These are phyloP conservation scores for Drosophila engyochracea DNA, from an alignment of 2,888 invertebrate species.

Conservation along the genomic window DNA sequence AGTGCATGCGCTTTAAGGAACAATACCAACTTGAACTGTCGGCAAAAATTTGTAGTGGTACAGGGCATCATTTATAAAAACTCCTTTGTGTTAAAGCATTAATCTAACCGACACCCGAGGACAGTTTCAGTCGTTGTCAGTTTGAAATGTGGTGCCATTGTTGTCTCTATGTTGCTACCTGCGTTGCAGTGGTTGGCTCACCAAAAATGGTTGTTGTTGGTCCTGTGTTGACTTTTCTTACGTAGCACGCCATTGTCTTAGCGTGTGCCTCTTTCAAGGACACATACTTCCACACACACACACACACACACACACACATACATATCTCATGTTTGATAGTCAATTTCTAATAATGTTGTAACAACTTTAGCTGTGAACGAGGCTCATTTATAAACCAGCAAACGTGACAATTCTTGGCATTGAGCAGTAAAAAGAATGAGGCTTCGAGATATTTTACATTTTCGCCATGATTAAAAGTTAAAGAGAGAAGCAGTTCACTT, in stretches of 20 bases:
- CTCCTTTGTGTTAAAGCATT: constrained; percentile 71
- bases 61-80: constrained; percentile 75
- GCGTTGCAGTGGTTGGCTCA: constrained; percentile 6
- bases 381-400: constrained; percentile 61
- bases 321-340: constrained; percentile 30
- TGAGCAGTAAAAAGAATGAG: constrained; percentile 10
- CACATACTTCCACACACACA: constrained; percentile 39
- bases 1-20: constrained; percentile 49
- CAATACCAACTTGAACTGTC: constrained; percentile 22
- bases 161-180: not conserved
- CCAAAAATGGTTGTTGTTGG: constrained; percentile 53
- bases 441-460: not conserved
- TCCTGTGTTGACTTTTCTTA: constrained; percentile 23
- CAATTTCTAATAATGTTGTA: constrained; percentile 59
- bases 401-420: constrained; percentile 67
- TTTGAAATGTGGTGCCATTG: not conserved
- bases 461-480: not conserved
- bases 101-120: constrained; percentile 62
- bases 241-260: constrained; percentile 9
- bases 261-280: constrained; percentile 19
- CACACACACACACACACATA: constrained; percentile 22
- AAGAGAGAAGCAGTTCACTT: not conserved
- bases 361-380: constrained; percentile 48
- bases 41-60: constrained; percentile 40
- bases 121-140: constrained; percentile 6